Conservation (phyloP, 2,888 invertebrate species). For the Nineta flava region DNA sequence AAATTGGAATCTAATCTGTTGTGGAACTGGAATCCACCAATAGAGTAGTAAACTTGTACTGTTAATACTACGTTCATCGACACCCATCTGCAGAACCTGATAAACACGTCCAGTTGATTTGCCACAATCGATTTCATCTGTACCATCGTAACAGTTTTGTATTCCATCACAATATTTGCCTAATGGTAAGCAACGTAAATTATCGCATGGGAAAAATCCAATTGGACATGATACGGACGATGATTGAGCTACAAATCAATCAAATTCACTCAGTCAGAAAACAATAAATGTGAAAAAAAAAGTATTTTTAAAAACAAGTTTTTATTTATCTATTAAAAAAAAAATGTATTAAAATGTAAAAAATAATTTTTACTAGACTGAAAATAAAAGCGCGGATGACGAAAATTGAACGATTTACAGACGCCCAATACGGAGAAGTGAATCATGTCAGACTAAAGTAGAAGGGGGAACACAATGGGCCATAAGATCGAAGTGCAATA, state of each 20-base stretch:
- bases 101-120: constrained; percentile 20
- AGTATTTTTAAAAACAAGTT: not conserved
- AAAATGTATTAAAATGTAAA: no score
- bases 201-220: constrained; percentile 40
- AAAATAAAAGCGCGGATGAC: not conserved
- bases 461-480: no score
- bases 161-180: constrained; percentile 48
- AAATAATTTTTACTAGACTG: no score
- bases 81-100: constrained; percentile 42
- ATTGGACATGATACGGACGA: not conserved
- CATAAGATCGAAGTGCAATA: no score
- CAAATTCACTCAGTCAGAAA: not conserved
- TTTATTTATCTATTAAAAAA: no score
- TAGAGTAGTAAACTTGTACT: constrained; percentile 45
- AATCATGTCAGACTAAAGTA: no score
- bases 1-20: constrained; percentile 37
- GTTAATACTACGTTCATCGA: constrained; percentile 45
- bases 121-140: constrained; percentile 55
- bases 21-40: constrained; percentile 38
- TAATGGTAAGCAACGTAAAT: constrained; percentile 40
- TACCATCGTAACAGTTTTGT: constrained; percentile 55
- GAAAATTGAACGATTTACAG: no score
- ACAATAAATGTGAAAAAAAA: not conserved
- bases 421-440: no score
- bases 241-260: not conserved